These are phyloP conservation scores for Jaculus jaculus DNA, from an alignment of 2,113 vertebrate genomes.

Conservation along the genomic window DNA sequence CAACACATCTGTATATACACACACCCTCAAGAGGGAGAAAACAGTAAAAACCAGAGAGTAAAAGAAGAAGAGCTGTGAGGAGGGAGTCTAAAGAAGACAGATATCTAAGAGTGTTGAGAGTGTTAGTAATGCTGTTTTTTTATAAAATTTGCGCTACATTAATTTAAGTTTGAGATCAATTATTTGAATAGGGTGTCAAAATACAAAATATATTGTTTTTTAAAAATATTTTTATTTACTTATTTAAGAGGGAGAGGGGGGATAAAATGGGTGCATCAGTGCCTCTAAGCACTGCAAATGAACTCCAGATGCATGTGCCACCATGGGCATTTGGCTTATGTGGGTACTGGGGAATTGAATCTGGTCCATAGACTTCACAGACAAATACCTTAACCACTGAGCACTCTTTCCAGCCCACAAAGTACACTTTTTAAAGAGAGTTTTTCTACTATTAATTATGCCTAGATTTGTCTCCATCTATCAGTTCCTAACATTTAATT, in stretches of 20 bases:
- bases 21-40: background rate
- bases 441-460: background rate
- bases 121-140: background rate
- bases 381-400: no score
- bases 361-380: no score
- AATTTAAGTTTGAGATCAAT: background rate
- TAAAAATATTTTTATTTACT: no score
- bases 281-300: no score
- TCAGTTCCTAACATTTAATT: background rate
- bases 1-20: no score
- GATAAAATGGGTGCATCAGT: no score
- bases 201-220: no score
- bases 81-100: background rate
- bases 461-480: background rate
- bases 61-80: background rate
- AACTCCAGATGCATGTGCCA: no score
- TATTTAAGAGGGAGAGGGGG: no score
- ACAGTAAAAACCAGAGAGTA: background rate
- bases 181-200: conserved; percentile 1
- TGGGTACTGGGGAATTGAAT: no score
- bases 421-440: background rate
- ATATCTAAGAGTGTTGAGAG: background rate
- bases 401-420: no score
- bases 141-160: background rate
- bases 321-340: no score